Base-by-base conservation (phyloP, 2,113 vertebrate species). In the Leptobrachium leishanense region DNA sequence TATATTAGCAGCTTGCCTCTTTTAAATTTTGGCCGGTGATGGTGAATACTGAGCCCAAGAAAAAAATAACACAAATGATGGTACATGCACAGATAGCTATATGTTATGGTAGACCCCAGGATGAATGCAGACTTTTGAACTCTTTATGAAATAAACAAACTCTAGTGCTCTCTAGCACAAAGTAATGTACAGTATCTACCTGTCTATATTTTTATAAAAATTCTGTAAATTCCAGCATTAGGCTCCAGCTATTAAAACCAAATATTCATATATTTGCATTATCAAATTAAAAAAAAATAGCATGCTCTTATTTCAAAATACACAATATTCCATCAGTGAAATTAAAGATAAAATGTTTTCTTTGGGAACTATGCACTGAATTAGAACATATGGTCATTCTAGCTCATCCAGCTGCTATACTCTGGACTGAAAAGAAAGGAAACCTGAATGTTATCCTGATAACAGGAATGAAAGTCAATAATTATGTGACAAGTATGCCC, bases 401-500 rank as follows among this genome's bases (percentile, higher is more conserved):
- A 59, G n/a, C 40, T 73, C 54, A 73, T 73, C 59, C 54, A 31
- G 42, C 40, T 43, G 54, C 41, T 59, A 59, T 5, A 73, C 12
- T 13, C 54, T 73, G 54, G 53, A 59, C 54, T 59, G 5, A 42
- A 73, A 73, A 73, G 53, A 57, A 73, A 73, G 40, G 71, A 62
- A 41, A 39, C 2, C 11, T 31, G 71, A 62, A 57, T 73, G 10
- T 59, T 73, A 73, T 12, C 54, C 54, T 73, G 54, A 73, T 73
- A 73, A 62, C 71, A 59, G 40, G 55, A 73, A 43, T 59, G 54
- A 59, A 73, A 73, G 71, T 73, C 71, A 73, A 59, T 73, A 73
- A 73, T 73, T 73, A 73, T 43, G 53, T 73, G 71, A 73, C 55
- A 73, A 73, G 41, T 73, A 73, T 62, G 54, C 54, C 59, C 71